Conservation (phyloP, 35 echinoderm and acorn worm species). For the Chiridota heheva region DNA sequence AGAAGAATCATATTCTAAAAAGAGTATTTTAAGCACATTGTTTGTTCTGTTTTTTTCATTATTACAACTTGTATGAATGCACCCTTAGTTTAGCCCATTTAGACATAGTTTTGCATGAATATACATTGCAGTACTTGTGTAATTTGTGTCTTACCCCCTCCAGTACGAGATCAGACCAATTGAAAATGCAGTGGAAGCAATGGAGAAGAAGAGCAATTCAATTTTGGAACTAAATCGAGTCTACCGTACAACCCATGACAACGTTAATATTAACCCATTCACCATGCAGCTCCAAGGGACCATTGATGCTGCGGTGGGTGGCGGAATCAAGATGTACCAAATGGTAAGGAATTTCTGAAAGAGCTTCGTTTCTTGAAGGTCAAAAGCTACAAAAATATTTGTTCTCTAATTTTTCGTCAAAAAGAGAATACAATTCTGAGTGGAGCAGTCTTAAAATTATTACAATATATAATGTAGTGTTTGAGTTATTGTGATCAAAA, state of each 20-base stretch:
- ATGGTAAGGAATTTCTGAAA: constrained; percentile 15
- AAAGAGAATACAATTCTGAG: no score
- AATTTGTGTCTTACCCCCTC: no score
- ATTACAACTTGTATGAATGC: no score
- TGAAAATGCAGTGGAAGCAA: constrained; percentile 61
- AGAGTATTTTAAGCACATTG: no score
- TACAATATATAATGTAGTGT: background rate
- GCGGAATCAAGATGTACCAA: constrained; percentile 66
- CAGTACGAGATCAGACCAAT: constrained; percentile 69
- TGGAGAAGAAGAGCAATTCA: constrained; percentile 66
- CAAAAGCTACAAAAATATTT: background rate
- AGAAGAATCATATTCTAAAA: no score
- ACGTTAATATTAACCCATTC: constrained; percentile 56
- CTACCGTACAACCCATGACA: constrained; percentile 21
- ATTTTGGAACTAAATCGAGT: constrained; percentile 18
- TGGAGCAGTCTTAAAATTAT: background rate
- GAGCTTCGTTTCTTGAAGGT: background rate
- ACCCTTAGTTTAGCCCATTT: no score
- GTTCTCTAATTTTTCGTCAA: background rate
- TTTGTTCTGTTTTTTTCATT: no score
- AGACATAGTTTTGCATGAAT: no score
- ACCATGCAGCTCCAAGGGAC: constrained; percentile 75
- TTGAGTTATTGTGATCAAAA: background rate
- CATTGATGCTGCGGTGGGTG: constrained; percentile 85
- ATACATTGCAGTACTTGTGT: no score